These are phyloP conservation scores for Callinectes sapidus DNA, from an alignment of 2,888 invertebrate species.

Conservation along the genomic window DNA sequence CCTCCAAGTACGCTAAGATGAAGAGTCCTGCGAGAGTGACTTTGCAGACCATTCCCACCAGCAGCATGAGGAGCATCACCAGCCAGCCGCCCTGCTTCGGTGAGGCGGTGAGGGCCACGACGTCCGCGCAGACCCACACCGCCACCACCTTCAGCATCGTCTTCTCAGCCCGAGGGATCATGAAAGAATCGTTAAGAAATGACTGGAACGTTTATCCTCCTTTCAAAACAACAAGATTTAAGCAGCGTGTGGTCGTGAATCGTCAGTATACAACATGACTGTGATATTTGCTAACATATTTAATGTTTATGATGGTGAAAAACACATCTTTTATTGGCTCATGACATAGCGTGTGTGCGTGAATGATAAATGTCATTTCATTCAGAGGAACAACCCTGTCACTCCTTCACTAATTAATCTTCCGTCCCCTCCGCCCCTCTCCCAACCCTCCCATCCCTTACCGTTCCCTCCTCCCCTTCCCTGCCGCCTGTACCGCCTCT, in stretches of 20 bases:
- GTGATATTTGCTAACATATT: no score
- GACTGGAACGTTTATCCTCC: not conserved
- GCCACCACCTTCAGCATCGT: not conserved
- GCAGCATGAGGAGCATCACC: not conserved
- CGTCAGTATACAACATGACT: no score
- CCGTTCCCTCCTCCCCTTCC: not conserved
- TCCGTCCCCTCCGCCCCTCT: not conserved
- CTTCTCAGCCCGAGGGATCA: not conserved
- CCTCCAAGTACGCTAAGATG: not conserved
- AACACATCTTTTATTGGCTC: not conserved
- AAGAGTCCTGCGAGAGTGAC: not conserved
- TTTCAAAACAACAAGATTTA: not conserved
- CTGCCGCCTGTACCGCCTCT: conserved; percentile 28
- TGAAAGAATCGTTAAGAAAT: not conserved
- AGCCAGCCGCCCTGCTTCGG: not conserved
- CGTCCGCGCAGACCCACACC: not conserved
- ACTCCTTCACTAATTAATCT: not conserved
- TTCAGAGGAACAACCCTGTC: not conserved
- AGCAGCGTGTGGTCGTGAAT: not conserved
- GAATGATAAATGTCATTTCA: not conserved
- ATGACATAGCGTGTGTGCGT: not conserved
- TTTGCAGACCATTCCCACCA: not conserved
- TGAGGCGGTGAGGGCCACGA: not conserved
- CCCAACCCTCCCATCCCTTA: not conserved
- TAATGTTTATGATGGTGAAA: not conserved